Base-by-base conservation (phyloP, 2,797 vertebrate species). In the Distichodus sexfasciatus region DNA sequence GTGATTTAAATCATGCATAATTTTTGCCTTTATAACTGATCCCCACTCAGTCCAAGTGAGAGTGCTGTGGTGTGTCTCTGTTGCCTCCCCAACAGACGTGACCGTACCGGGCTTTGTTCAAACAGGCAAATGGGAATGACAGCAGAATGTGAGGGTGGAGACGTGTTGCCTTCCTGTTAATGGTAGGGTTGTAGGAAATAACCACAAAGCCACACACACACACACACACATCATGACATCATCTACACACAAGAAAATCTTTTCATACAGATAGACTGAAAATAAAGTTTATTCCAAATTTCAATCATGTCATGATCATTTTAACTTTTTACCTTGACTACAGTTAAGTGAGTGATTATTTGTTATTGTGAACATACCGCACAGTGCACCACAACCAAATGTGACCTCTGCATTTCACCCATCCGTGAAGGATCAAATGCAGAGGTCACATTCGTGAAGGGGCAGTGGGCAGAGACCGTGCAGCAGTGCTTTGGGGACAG, bases 161-260 rank as follows among this genome's bases (percentile, higher is more conserved):
- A 51, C 72, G 14, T n/a, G 6, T 73, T 75, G 57, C 60, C 75
- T 84, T 82, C 82, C 84, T 82, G 81, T n/a, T 57, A 12, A 67
- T 74, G 72, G 51, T 81, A 76, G 64, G 75, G 75, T 46, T 36
- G 23, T 19, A 82, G 82, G 84, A 83, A 79, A 81, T 65, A 77
- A 71, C 72, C 71, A 74, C 65, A 35, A 36, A 12, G 66, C 55
- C 15, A 60, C 69, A 67, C 70, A 51, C 66, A 68, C 59, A 65
- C 14, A 35, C 62, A 12, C 19, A 35, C 28, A 57, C 66, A 66
- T n/a, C n/a, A n/a, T n/a, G n/a, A n/a, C n/a, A n/a, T n/a, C n/a
- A n/a, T 6, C 23, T 7, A 40, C 19, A 44, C 9, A 2, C 6
- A 15, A 17, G 8, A 19, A 11, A 7, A 4, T 2, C 15, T n/a